Evolutionary conservation across 2,888 invertebrate genomes (phyloP), one percentile per base, ranked within the genome.

Genomic region (Muscina levida): DNA sequence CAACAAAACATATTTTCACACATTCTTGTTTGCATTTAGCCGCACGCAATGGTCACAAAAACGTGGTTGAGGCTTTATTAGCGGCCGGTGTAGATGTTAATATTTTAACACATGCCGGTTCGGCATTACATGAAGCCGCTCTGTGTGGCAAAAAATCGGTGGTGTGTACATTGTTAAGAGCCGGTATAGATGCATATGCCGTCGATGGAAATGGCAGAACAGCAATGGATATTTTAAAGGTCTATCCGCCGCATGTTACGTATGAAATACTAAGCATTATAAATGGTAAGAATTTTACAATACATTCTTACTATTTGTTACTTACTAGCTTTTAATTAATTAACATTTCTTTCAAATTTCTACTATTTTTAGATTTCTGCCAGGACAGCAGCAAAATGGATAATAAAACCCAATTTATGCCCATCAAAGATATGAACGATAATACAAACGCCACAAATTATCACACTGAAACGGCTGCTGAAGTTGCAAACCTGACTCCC

Each of bases 121-220:
- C 97, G 13, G 96, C 98, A 0, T 92, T 98, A 81, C 98, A 98
- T 92, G 97, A 98, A 89, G 97, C 98, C 0, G 97, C 97, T 0
- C 92, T 97, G 37, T 97, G 95, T 90, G 97, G 97, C 4, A 97
- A 97, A 89, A 94, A 95, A 84, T 95, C 96, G 79, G 97, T 97
- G 13, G 97, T 97, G 24, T 92, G 95, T 72, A 92, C 95, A 0
- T 92, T 98, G 44, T 91, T 98, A 19, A 94, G 95, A 82, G 93
- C 94, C 85, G 97, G 97, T 0, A 95, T 96, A 15, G 95, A 97
- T 88, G 92, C 96, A 31, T 92, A 93, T 81, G 94, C 96, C 51
- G 93, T 94, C 22, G 96, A 98, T 89, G 92, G 93, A 6, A 93
- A 94, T 82, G 95, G 95, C 79, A 94, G 95, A 88, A 97, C 97